Conservation (phyloP, 2,797 vertebrate genomes). For the Adrianichthys oophorus region DNA sequence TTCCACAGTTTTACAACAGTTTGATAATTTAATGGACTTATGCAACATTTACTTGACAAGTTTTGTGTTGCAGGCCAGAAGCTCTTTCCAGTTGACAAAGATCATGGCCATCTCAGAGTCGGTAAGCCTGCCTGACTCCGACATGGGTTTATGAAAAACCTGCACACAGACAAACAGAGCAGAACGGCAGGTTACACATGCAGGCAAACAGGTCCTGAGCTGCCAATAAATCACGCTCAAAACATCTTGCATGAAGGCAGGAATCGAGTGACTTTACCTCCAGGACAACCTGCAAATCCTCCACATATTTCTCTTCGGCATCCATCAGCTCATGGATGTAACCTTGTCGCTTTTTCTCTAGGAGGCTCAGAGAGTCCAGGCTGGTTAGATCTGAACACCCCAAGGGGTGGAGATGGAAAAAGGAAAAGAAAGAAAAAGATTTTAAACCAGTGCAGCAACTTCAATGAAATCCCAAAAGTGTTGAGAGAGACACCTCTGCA, state of each 20-base stretch:
- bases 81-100: constrained; percentile 96
- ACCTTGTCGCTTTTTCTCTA: constrained; percentile 93
- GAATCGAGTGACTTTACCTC: constrained; percentile 76
- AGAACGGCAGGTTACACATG: not conserved
- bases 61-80: constrained; percentile 91
- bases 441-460: not conserved
- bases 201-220: not conserved
- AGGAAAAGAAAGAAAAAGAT: not conserved
- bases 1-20: no score
- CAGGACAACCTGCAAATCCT: constrained; percentile 88
- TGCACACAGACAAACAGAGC: constrained; percentile 43
- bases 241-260: no score
- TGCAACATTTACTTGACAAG: constrained; percentile 85
- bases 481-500: constrained; percentile 3
- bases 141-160: constrained; percentile 95
- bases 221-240: not conserved
- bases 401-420: constrained; percentile 48
- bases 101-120: constrained; percentile 89
- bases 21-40: no score
- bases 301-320: constrained; percentile 91
- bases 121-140: constrained; percentile 84
- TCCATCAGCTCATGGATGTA: constrained; percentile 94
- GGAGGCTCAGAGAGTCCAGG: constrained; percentile 87
- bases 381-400: constrained; percentile 92
- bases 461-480: constrained; percentile 6